Conservation (phyloP, 2,888 invertebrate genomes). For the Sphaeridia pumilis region DNA sequence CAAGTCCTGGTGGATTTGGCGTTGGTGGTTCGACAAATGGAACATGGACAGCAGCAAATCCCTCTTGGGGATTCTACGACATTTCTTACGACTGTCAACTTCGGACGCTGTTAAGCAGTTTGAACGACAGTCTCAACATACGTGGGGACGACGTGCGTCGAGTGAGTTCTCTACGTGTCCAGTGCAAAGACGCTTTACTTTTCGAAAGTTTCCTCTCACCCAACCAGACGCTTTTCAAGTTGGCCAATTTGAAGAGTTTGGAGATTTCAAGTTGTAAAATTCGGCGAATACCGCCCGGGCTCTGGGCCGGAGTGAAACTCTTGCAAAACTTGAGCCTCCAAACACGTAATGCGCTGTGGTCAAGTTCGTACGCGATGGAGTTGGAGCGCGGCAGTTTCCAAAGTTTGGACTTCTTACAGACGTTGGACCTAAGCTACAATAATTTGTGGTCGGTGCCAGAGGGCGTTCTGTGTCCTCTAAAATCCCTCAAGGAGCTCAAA, state of each 20-base stretch:
- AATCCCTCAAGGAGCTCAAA: conserved; percentile 65
- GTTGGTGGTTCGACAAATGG: no score
- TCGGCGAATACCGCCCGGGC: conserved; percentile 47
- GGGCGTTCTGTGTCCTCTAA: conserved; percentile 68
- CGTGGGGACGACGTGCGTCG: conserved; percentile 46
- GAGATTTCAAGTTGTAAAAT: conserved; percentile 39
- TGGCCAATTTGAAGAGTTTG: conserved; percentile 37
- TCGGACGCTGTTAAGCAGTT: conserved; percentile 70
- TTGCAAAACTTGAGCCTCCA: conserved; percentile 70
- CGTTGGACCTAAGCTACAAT: conserved; percentile 71
- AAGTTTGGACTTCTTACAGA: conserved; percentile 60
- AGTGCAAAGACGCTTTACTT: conserved; percentile 63
- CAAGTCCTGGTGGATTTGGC: neutral
- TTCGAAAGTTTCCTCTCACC: conserved; percentile 65
- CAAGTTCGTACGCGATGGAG: conserved; percentile 64
- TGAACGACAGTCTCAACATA: conserved; percentile 62
- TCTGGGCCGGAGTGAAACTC: conserved; percentile 68
- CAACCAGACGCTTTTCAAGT: conserved; percentile 40
- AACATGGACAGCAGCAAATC: neutral
- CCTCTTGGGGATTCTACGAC: neutral
- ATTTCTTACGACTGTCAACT: conserved; percentile 52
- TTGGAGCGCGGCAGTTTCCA: conserved; percentile 61
- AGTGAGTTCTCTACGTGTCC: conserved; percentile 48
- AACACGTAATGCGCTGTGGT: conserved; percentile 72
- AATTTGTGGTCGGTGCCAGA: conserved; percentile 81